phyloP scores from a whole-genome alignment of 2,113 vertebrate genomes.

The Siniperca knerii region DNA sequence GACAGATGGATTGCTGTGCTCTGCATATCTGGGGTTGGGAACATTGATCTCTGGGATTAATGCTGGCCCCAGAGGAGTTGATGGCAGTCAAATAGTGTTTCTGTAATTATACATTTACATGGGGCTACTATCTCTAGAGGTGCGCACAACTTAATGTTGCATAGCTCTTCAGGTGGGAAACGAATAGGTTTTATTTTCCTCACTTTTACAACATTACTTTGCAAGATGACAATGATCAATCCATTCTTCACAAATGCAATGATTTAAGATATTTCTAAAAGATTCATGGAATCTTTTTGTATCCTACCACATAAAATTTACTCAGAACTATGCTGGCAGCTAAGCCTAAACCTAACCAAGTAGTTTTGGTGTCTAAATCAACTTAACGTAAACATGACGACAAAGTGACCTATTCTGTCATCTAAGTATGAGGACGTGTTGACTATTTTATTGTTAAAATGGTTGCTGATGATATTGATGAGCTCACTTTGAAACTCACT shows the following conservation, averaged over 20 bases:
- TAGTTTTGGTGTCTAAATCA: no score
- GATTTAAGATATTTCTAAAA: conserved; percentile 22
- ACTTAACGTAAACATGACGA: no score
- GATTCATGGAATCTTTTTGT: conserved; percentile 17
- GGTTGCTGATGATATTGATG: conserved; percentile 44
- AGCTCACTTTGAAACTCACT: conserved; percentile 45
- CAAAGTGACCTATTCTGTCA: no score
- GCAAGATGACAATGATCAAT: conserved; percentile 28
- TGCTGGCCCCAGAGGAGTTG: conserved; percentile 66
- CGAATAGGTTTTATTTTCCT: not conserved
- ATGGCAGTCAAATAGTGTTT: conserved; percentile 81
- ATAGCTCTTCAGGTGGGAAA: conserved; percentile 43
- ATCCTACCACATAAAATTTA: conserved; percentile 30
- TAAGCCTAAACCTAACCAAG: not conserved
- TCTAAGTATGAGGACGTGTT: no score
- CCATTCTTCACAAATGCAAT: conserved; percentile 24
- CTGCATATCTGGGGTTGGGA: conserved; percentile 76
- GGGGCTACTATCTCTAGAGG: conserved; percentile 64
- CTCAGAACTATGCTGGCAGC: conserved; percentile 35
- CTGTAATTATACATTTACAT: conserved; percentile 85
- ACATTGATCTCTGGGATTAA: conserved; percentile 85
- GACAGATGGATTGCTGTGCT: conserved; percentile 84
- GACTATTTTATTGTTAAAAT: conserved; percentile 40
- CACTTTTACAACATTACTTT: conserved; percentile 21
- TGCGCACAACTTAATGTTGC: conserved; percentile 58